phyloP scores from a whole-genome alignment of 2,888 invertebrate genomes.

The Biston betularia region DNA sequence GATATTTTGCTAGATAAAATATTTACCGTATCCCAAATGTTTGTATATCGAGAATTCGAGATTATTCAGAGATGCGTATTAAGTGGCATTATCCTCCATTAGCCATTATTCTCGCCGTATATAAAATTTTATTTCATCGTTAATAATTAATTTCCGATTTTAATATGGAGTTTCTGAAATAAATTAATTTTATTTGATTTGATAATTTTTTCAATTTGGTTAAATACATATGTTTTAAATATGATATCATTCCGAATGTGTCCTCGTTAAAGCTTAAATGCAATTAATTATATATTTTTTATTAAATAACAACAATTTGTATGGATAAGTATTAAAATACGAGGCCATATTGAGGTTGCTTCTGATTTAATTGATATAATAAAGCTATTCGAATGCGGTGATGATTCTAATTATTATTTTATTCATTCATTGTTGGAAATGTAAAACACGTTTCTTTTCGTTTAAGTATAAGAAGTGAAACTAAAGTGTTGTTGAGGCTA shows the following conservation, averaged over 20 bases:
- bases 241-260: conserved; percentile 14
- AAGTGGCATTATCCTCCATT: too few species aligned
- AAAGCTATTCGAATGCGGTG: conserved; percentile 62
- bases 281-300: conserved; percentile 40
- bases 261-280: conserved; percentile 35
- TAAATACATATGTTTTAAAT: not conserved
- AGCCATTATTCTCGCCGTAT: conserved; percentile 2
- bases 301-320: conserved; percentile 47
- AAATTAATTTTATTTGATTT: not conserved
- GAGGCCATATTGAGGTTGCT: conserved; percentile 50
- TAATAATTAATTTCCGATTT: conserved; percentile 8
- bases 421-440: conserved; percentile 24
- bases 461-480: not conserved
- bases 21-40: not conserved
- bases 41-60: not conserved
- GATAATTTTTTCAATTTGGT: not conserved
- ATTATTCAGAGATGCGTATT: not conserved
- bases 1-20: conserved; percentile 1
- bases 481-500: not conserved
- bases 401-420: conserved; percentile 52
- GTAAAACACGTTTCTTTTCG: not conserved
- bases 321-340: conserved; percentile 51
- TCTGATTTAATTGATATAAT: conserved; percentile 53
- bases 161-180: too few species aligned
- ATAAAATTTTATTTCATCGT: conserved; percentile 19